Evolutionary conservation across 2,797 vertebrate species (phyloP), one percentile per base, ranked within the genome.

Genomic region (Discoglossus pictus): DNA sequence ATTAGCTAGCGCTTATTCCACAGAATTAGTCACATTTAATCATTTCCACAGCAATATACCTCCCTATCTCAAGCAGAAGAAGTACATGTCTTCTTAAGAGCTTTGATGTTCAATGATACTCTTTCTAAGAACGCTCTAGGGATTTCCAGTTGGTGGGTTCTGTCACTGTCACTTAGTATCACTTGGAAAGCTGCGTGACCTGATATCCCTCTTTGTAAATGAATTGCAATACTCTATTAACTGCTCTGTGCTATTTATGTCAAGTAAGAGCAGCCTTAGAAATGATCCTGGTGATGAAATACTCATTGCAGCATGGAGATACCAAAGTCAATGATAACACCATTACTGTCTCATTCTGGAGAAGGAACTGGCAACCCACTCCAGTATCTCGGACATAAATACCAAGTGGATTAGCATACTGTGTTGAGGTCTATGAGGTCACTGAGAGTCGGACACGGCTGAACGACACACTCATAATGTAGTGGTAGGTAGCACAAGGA

Each of bases 81-180:
- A 55, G 43, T n/a, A 52, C 36, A 56, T 54, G 60, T 58, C 25
- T 56, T 46, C 47, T 35, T 16, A 34, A 62, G 58, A 47, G 43
- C 60, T 63, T 58, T 63, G 68, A 71, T 51, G 61, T 65, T 43
- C 40, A 43, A 36, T 51, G 60, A 55, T 42, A 40, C 25, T 42
- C 60, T 63, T 63, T 63, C 61, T 43, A 35, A 64, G 68, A 71
- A 64, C 7, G 36, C 68, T 52, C 53, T 2, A 25, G 53, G 68
- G 68, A 52, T 51, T 71, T 71, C 68, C 68, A 65, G 43, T 64
- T 56, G 53, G 53, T 59, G 61, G 54, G 47, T 71, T 64, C 61
- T 71, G 68, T 64, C 68, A 65, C 42, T 71, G 53, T 64, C 61
- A 65, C 68, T 71, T 71, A 71, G 61, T 50, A 51, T 71, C 61